Percentiles rank a stretch among this genome's conserved stretches.
phyloP scores from a whole-genome alignment of 2,797 vertebrate genomes.

The Threskiornis aethiopicus region DNA sequence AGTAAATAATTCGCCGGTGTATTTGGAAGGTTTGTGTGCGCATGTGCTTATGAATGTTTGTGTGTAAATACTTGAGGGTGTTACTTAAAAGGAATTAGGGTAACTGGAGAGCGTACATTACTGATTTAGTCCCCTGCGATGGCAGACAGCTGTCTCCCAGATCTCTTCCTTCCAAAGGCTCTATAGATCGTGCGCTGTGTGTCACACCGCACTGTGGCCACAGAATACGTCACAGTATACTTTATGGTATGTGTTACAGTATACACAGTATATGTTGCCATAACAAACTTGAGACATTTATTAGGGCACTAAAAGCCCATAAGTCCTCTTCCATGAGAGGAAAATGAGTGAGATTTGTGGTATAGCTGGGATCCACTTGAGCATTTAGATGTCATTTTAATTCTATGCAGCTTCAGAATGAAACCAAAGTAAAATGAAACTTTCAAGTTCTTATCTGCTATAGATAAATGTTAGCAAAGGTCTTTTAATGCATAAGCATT shows the following conservation, averaged over 20 bases:
- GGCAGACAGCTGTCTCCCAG: conserved; percentile 3
- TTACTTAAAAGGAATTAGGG: neutral
- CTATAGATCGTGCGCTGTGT: accelerated
- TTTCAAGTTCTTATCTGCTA: neutral
- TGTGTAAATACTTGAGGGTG: conserved; percentile 3
- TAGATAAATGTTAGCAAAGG: neutral
- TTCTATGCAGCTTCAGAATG: neutral
- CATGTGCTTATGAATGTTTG: neutral
- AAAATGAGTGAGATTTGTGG: neutral
- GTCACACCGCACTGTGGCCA: neutral
- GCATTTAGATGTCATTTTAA: neutral
- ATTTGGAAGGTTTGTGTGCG: neutral
- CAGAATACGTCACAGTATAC: accelerated
- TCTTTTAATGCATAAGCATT: neutral
- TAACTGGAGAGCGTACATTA: neutral
- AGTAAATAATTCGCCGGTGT: neutral
- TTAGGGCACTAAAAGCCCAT: neutral
- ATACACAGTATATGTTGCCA: neutral
- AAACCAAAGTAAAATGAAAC: neutral
- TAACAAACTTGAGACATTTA: neutral
- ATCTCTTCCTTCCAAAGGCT: neutral
- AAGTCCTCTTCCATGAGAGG: neutral
- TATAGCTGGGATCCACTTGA: neutral
- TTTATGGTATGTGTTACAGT: neutral
- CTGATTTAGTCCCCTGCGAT: neutral